Base-by-base conservation (phyloP, 2,888 invertebrate genomes). In the Leptura quadrifasciata region DNA sequence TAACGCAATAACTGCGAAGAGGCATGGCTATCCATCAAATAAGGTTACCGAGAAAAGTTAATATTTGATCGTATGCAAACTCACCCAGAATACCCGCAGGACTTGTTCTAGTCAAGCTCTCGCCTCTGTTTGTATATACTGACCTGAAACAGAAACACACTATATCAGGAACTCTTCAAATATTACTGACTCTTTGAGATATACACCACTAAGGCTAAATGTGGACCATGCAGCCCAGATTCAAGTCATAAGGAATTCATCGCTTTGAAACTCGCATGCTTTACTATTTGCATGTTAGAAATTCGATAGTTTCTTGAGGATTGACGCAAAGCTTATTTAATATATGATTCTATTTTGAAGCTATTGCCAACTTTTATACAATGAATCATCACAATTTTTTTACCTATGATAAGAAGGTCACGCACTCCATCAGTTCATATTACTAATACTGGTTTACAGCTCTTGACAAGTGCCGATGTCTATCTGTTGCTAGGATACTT, bases 31-130 rank as follows among this genome's bases (percentile, higher is more conserved):
- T 81, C 80, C 77, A 78, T 81, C 81, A 82, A 79, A 79, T 76
- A 69, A 77, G 79, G 74, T 78, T 74, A 75, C 78, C 74, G 72
- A 70, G 75, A 72, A 74, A 80, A 80, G 80, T 81, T 82, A 81
- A 83, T 82, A 82, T 82, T 83, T 83, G 79, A 82, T 80, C 77
- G 73, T 77, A 82, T 80, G 80, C 81, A 79, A 80, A 81, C 82
- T 80, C 72, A 81, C 79, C 79, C 75, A 20, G 72, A 58, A 61
- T 63, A 52, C 76, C 76, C 68, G 73, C 65, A 71, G 77, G 71
- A 72, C 68, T 47, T 70, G 39, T 64, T 69, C 72, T 63, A 65
- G 35, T 17, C 57, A 18, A n/a, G 15, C 27, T 52, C 31, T 68
- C 68, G 57, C 17, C 68, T 31, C 55, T 72, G 67, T 68, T 57